These are phyloP conservation scores for Teleiodes luculella DNA, from an alignment of 2,888 invertebrate genomes.

Conservation along the genomic window DNA sequence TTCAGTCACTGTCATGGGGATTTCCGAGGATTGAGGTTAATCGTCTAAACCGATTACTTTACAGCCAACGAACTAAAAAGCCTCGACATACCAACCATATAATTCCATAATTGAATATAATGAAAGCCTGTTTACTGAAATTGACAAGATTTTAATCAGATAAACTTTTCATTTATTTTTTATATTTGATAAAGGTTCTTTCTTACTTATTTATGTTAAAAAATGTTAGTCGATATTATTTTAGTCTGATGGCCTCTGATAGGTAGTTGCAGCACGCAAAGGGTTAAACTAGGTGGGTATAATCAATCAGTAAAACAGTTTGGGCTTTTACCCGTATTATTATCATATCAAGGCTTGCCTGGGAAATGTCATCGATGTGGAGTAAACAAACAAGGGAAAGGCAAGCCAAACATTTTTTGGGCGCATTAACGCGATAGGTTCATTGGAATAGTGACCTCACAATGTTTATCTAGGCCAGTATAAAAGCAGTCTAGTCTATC, in stretches of 20 bases:
- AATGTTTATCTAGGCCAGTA: not conserved
- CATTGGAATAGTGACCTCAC: slow-evolving; percentile 1
- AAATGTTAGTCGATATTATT: no score
- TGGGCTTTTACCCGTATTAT: not conserved
- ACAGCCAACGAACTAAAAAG: slow-evolving; percentile 15
- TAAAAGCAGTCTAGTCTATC: not conserved
- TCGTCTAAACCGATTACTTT: slow-evolving; percentile 26
- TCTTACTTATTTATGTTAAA: no score
- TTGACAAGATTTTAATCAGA: no score
- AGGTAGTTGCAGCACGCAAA: no score
- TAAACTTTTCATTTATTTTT: no score
- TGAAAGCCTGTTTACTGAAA: no score
- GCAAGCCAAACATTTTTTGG: not conserved
- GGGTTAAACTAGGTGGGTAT: no score
- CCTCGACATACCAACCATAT: not conserved
- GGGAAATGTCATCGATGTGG: not conserved
- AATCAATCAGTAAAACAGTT: not conserved
- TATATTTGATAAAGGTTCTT: no score
- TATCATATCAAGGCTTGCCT: not conserved
- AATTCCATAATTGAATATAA: no score
- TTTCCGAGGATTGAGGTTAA: slow-evolving; percentile 29
- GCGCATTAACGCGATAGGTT: not conserved
- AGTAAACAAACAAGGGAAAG: not conserved
- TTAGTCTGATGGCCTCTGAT: no score
- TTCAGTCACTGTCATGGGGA: not conserved